These are phyloP conservation scores for Zelostemma sp. DNA, from an alignment of 1,140 invertebrate genomes.

Conservation along the genomic window DNA sequence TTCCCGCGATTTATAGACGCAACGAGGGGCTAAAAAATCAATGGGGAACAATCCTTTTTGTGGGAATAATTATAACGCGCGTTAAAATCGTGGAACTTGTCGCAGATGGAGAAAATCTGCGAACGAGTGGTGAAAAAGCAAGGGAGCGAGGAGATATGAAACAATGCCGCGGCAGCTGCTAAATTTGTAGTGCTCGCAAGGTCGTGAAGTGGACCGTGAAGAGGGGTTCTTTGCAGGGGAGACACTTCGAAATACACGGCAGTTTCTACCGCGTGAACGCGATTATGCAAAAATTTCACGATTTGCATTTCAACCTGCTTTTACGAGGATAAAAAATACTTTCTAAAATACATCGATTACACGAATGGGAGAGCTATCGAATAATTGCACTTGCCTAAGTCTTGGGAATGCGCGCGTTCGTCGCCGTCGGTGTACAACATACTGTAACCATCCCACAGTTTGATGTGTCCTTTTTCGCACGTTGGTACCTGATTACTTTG, in stretches of 20 bases:
- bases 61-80: too few relatives aligned
- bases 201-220: constrained; percentile 5
- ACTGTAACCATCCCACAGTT: constrained; percentile 97
- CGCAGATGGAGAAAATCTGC: constrained; percentile 7
- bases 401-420: constrained; percentile 97
- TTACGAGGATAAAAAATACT: too few relatives aligned
- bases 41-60: too few relatives aligned
- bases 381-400: constrained; percentile 85
- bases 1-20: too few relatives aligned
- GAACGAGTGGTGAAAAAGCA: not conserved
- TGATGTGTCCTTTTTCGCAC: constrained; percentile 86
- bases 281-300: too few relatives aligned
- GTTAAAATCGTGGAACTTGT: not conserved
- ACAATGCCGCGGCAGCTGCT: constrained; percentile 5
- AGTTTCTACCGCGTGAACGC: not conserved
- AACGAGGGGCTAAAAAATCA: too few relatives aligned
- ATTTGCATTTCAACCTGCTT: not conserved
- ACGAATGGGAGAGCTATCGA: too few relatives aligned
- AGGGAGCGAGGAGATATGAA: not conserved
- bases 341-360: too few relatives aligned
- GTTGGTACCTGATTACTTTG: constrained; percentile 85
- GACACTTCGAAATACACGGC: not conserved
- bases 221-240: not conserved
- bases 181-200: not conserved
- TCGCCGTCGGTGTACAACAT: constrained; percentile 96